Evolutionary conservation across 1,140 invertebrate genomes (phyloP), one percentile per base, ranked within the genome.

Genomic region (Papilio xuthus): DNA sequence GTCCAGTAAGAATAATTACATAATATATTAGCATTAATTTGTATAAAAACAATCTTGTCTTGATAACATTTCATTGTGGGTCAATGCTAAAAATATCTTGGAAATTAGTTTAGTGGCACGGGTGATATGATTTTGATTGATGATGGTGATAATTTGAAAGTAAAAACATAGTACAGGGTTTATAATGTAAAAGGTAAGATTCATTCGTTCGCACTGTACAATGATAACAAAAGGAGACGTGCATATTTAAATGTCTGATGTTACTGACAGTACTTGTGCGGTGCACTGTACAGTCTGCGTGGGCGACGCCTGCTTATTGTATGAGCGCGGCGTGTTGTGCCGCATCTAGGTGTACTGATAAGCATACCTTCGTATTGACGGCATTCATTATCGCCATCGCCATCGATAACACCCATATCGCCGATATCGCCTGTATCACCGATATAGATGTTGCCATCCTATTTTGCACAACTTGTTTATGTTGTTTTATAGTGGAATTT

Each of bases 291-390:
- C 71, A 26, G 15, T 37, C 53, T 13, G 77, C 78, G 81, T 82
- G 71, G 76, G 76, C 71, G 76, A 56, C 63, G 50, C 60, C 71
- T 73, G 67, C 78, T 80, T 82, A 82, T 82, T 79, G 81, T 76
- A 76, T 82, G 81, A 63, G 75, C 70, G 67, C 77, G 69, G 80
- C 73, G 67, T 69, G 67, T 69, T 69, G 32, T 37, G 67, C 28
- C 18, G 67, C 67, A 32, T 69, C 67, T 32, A 69, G 67, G 67
- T 69, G 67, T 69, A 37, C 13, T 20, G 67, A 69, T 69, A 69
- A 69, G 67, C 28, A 23, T 67, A 32, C 32, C 28, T 69, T 37
- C 28, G 67, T 37, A 69, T 69, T 69, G 67, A 69, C 28, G 67
- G 67, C 8, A 69, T 69, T 69, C 13, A 0, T 10, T 37, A 37